Evolutionary conservation across 1,140 invertebrate genomes (phyloP), one percentile per base, ranked within the genome.

Genomic region (Drosophila ambigua): DNA sequence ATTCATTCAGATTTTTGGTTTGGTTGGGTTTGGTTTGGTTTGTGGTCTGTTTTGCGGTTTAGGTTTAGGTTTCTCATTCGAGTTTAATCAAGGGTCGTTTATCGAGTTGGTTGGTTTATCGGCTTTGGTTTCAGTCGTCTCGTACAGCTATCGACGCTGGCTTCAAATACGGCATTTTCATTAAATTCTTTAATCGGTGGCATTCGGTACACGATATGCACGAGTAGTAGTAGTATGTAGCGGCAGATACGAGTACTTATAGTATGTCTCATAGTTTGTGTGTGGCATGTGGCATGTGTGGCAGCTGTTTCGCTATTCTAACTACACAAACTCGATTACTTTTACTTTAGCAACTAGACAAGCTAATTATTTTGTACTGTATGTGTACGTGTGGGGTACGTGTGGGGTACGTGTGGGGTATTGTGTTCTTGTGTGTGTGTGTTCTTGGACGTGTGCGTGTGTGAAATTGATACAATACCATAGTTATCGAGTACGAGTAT

Each of bases 261-360:
- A 31, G 15, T 31, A n/a, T 59, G 23, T 52, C 65, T 39, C 11
- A 13, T 20, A 20, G 20, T 20, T 1, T 39, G 35, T 39, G 11
- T 31, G 31, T 31, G 9, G 31, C 31, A 31, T 31, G 28, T 31
- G 1, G 28, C 28, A 31, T 31, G 31, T 31, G 8, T 31, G 2
- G 35, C 35, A 39, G 35, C 41, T 20, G 13, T 55, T 16, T 53
- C 57, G 31, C 67, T 71, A 69, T 73, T 73, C 68, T 73, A 73
- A 73, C 71, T 73, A 73, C 71, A 73, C 71, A 73, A 73, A 72
- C 53, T 71, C 45, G 45, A 61, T 72, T 72, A 72, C 67, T 16
- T 72, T 72, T 72, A 61, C 46, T 50, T 51, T 72, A 72, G 41
- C 72, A 74, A 66, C 72, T 75, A 75, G 20, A 26, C 72, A 59